phyloP scores from a whole-genome alignment of 2,797 vertebrate species.

The Vespertilio murinus region DNA sequence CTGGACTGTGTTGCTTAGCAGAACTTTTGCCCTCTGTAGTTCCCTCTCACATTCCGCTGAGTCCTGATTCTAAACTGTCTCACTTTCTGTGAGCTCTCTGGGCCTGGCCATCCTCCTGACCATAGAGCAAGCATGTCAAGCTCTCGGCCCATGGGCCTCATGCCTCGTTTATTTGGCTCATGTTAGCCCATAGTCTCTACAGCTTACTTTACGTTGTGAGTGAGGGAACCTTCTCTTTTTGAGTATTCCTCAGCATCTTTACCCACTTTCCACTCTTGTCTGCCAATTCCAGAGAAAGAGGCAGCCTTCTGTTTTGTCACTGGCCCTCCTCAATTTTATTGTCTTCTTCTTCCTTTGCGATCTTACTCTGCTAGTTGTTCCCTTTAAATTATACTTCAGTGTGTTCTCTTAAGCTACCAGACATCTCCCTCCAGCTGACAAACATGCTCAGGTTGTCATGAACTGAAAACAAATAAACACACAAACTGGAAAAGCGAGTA shows the following conservation, averaged over 20 bases:
- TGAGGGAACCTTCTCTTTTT: not conserved
- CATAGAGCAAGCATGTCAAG: not conserved
- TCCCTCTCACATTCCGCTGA: not conserved
- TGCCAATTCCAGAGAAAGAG: not conserved
- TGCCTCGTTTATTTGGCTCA: no score
- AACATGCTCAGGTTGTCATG: not conserved
- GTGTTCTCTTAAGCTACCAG: not conserved
- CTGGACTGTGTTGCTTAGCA: not conserved
- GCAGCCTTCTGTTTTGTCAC: not conserved
- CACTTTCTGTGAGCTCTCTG: not conserved
- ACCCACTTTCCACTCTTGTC: not conserved
- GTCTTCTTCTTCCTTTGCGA: not conserved
- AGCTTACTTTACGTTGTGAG: not conserved
- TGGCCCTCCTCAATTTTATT: not conserved
- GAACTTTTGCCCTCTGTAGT: not conserved
- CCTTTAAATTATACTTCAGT: not conserved
- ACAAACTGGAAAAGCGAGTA: not conserved
- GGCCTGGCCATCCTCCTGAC: not conserved
- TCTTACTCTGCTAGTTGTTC: not conserved
- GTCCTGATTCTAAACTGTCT: not conserved
- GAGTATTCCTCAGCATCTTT: not conserved
- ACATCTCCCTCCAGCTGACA: not conserved
- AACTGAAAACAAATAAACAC: not conserved
- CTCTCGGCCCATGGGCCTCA: no score
- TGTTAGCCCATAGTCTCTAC: no score